Percentiles rank a stretch among this genome's conserved stretches.
Evolutionary conservation across 2,797 vertebrate genomes (phyloP).

Genomic region (Tympanoctomys barrerae): DNA sequence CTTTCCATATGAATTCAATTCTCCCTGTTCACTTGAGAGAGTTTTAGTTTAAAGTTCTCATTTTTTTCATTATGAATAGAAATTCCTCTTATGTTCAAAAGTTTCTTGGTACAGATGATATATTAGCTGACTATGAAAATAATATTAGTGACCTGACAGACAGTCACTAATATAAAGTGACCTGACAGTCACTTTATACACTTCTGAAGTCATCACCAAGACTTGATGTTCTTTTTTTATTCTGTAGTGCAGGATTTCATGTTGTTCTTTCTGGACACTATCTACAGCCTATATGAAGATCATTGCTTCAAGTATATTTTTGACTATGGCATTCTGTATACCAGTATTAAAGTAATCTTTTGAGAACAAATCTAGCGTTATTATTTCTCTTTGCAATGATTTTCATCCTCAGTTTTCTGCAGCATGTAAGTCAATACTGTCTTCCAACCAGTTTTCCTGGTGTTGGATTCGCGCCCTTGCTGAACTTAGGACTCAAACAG

Average conservation of each 20-base stretch:
- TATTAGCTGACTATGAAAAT: not conserved
- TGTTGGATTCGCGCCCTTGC: not conserved
- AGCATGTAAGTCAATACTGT: not conserved
- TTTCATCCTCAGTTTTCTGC: not conserved
- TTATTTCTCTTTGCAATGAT: not conserved
- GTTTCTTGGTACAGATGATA: not conserved
- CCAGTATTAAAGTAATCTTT: not conserved
- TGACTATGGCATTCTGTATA: not conserved
- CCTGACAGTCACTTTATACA: not conserved
- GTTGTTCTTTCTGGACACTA: not conserved
- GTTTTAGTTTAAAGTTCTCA: not conserved
- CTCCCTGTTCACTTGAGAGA: not conserved
- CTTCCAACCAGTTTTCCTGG: not conserved
- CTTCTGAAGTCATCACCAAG: not conserved
- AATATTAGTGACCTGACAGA: not conserved
- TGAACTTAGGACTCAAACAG: not conserved
- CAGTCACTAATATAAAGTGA: not conserved
- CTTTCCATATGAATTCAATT: not conserved
- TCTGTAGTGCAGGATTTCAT: not conserved
- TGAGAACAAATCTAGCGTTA: not conserved
- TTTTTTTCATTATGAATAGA: conserved; percentile 12
- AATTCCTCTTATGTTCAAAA: not conserved
- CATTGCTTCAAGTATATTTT: not conserved
- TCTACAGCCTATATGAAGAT: not conserved
- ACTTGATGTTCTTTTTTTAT: not conserved